A percentile compares a stretch with the other conserved stretches of the same genome.
phyloP scores from a whole-genome alignment of 2,113 vertebrate species.

The Lanius collurio region DNA sequence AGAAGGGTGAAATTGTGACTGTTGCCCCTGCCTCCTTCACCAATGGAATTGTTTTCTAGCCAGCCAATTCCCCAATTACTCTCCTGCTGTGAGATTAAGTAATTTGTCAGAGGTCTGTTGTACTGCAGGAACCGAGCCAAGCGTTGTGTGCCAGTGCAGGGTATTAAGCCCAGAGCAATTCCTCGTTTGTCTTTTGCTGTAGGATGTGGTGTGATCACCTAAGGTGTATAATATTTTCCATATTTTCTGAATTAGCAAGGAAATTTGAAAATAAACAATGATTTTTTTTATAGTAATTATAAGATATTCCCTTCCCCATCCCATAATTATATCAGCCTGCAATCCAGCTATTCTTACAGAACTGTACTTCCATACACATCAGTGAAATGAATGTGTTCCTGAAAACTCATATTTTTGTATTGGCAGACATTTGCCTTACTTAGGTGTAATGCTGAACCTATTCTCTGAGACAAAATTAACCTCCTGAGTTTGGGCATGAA shows the following conservation, averaged over 20 bases:
- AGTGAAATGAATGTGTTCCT: not conserved
- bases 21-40: not conserved
- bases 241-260: not conserved
- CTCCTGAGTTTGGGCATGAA: not conserved
- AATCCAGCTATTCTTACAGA: not conserved
- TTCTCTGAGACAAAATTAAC: not conserved
- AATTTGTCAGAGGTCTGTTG: not conserved
- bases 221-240: not conserved
- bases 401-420: not conserved
- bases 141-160: not conserved
- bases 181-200: not conserved
- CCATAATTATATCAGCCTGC: fast-evolving
- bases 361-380: not conserved
- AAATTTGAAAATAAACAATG: not conserved
- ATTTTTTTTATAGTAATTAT: not conserved
- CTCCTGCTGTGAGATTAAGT: not conserved
- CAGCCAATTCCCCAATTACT: not conserved
- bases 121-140: not conserved
- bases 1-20: not conserved
- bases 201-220: not conserved
- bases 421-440: not conserved
- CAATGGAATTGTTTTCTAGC: not conserved
- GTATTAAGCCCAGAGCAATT: not conserved
- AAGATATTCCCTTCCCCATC: fast-evolving
- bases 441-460: not conserved